A percentile compares a stretch with the other conserved stretches of the same genome.
Evolutionary conservation across 2,113 vertebrate species (phyloP).

Genomic region (Gallinago media): DNA sequence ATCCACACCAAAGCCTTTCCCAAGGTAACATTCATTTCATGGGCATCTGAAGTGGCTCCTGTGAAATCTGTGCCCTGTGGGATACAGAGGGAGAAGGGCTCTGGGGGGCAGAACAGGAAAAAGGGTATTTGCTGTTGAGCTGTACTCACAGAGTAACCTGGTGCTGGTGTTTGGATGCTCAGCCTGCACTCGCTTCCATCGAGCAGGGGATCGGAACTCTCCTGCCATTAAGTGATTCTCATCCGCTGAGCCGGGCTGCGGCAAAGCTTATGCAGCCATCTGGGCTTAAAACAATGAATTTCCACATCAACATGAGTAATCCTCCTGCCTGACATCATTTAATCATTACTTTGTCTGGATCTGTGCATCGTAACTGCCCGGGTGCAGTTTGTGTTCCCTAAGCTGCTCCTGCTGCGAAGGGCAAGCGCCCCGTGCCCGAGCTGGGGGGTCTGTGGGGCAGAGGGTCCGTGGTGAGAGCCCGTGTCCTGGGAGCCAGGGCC

Average conservation of each 20-base stretch:
- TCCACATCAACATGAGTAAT: conserved; percentile 40
- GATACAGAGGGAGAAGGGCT: fast-evolving
- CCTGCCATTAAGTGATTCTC: background rate
- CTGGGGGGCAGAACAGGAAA: background rate
- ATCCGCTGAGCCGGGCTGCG: background rate
- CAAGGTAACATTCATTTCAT: fast-evolving
- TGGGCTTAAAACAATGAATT: conserved; percentile 26
- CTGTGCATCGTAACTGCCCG: background rate
- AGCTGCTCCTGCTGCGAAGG: background rate
- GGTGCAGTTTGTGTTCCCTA: background rate
- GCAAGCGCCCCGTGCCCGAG: fast-evolving
- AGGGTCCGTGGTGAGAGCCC: fast-evolving
- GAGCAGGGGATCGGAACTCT: background rate
- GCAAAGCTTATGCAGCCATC: background rate
- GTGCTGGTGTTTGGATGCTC: background rate
- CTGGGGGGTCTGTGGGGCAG: fast-evolving
- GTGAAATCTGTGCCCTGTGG: fast-evolving
- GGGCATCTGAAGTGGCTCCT: fast-evolving
- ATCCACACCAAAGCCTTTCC: fast-evolving
- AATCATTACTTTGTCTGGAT: background rate
- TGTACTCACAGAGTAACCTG: background rate
- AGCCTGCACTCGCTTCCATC: background rate
- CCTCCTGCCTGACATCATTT: background rate
- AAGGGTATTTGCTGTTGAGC: background rate
- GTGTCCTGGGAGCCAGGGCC: fast-evolving